phyloP scores from a whole-genome alignment of 2,797 vertebrate genomes.

The Sebastes miniatus region DNA sequence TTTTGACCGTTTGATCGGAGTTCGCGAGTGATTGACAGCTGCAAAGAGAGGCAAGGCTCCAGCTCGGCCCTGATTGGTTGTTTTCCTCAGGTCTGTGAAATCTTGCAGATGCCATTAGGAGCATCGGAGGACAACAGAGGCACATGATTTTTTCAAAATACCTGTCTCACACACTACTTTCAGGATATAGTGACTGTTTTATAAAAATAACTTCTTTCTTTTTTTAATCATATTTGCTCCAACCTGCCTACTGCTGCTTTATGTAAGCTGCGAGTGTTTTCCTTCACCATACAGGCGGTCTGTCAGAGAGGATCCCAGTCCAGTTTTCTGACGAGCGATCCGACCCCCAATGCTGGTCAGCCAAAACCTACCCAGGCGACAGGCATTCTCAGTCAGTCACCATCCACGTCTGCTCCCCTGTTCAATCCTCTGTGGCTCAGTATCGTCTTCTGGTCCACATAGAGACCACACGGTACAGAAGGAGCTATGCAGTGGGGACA shows the following conservation, averaged over 20 bases:
- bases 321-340: background rate
- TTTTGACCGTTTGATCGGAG: too few species aligned
- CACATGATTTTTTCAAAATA: too few species aligned
- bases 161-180: too few species aligned
- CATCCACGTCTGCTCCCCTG: conserved; percentile 63
- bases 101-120: too few species aligned
- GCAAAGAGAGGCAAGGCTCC: too few species aligned
- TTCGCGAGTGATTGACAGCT: too few species aligned
- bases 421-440: conserved; percentile 56
- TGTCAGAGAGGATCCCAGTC: conserved; percentile 48
- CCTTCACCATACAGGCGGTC: conserved; percentile 19
- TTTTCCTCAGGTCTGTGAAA: too few species aligned
- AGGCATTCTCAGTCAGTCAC: conserved; percentile 19
- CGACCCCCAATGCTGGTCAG: conserved; percentile 45
- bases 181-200: too few species aligned
- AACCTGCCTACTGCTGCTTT: background rate
- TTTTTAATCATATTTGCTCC: too few species aligned
- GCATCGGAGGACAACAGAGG: too few species aligned
- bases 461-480: background rate
- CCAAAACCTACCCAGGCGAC: conserved; percentile 29
- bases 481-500: conserved; percentile 29
- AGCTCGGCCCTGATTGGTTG: too few species aligned
- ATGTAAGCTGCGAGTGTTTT: background rate
- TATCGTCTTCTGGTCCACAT: conserved; percentile 63
- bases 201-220: too few species aligned